Conservation (phyloP, 2,888 invertebrate species). For the Pristionchus fissidentatus region DNA sequence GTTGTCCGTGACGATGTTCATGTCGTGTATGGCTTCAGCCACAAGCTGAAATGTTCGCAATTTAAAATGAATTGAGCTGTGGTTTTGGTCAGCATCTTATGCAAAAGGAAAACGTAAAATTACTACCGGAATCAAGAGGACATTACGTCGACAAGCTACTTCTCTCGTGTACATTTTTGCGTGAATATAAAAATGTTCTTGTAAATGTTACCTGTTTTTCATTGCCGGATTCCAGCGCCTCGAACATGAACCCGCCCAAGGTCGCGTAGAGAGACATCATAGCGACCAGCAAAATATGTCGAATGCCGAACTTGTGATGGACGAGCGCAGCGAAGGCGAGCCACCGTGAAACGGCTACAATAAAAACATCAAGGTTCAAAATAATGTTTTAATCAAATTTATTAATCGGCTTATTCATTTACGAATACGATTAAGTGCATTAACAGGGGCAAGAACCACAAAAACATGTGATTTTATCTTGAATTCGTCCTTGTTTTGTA, state of each 20-base stretch:
- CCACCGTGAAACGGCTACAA: constrained; percentile 62
- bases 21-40: neutral
- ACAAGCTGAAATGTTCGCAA: neutral
- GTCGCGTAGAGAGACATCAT: constrained; percentile 59
- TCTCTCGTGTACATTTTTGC: neutral
- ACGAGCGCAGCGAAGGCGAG: constrained; percentile 62
- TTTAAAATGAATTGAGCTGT: too few species aligned
- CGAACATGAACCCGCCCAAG: constrained; percentile 63
- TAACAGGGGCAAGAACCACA: too few species aligned
- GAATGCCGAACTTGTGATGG: constrained; percentile 67
- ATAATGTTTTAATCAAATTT: too few species aligned
- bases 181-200: neutral
- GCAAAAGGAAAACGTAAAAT: too few species aligned
- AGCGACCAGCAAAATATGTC: constrained; percentile 60
- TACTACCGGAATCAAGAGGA: too few species aligned
- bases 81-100: too few species aligned
- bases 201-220: constrained; percentile 56
- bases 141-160: too few species aligned
- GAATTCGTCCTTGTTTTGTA: too few species aligned
- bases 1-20: neutral
- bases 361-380: neutral
- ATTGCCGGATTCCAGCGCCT: constrained; percentile 60
- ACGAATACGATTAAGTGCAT: too few species aligned
- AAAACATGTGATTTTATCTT: too few species aligned
- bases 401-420: too few species aligned